Conservation (phyloP, 2,113 vertebrate species). For the Lucifuga dentata region DNA sequence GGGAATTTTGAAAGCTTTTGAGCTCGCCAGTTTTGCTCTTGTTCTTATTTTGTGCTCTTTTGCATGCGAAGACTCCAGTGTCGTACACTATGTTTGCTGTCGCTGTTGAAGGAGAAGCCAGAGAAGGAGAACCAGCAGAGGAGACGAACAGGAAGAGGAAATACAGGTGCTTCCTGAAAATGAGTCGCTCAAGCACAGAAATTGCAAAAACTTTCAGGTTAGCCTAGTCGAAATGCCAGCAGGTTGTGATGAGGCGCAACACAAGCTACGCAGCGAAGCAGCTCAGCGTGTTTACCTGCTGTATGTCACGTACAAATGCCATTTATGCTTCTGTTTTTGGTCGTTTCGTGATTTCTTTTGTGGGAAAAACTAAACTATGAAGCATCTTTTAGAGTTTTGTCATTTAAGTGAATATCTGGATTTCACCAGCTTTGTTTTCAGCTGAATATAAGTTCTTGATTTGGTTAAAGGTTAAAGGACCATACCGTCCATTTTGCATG, state of each 20-base stretch:
- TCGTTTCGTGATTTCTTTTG: slow-evolving; percentile 43
- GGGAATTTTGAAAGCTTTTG: slow-evolving; percentile 18
- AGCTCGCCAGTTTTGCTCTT: slow-evolving; percentile 55
- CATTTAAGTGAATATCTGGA: not conserved
- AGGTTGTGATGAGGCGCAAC: slow-evolving; percentile 28
- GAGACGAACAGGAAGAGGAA: slow-evolving; percentile 63
- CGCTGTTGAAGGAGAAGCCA: slow-evolving; percentile 20
- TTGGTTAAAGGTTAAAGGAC: too few species aligned
- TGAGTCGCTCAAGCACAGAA: not conserved
- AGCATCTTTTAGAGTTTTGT: not conserved
- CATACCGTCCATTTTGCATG: too few species aligned
- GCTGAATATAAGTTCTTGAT: not conserved
- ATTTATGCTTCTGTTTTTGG: slow-evolving; percentile 27
- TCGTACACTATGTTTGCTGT: slow-evolving; percentile 38
- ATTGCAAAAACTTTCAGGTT: not conserved
- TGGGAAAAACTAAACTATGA: slow-evolving; percentile 1
- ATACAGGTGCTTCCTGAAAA: slow-evolving; percentile 66
- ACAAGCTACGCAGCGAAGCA: slow-evolving; percentile 8
- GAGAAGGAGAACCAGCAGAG: slow-evolving; percentile 22
- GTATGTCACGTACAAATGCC: not conserved
- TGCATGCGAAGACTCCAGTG: slow-evolving; percentile 64
- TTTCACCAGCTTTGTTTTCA: not conserved
- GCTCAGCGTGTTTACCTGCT: slow-evolving; percentile 27
- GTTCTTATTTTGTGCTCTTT: slow-evolving; percentile 57
- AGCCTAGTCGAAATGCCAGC: slow-evolving; percentile 31